A percentile compares a stretch with the other conserved stretches of the same genome.
These are phyloP conservation scores for Nomada lathburiana DNA, from an alignment of 2,888 invertebrate species.

Conservation along the genomic window DNA sequence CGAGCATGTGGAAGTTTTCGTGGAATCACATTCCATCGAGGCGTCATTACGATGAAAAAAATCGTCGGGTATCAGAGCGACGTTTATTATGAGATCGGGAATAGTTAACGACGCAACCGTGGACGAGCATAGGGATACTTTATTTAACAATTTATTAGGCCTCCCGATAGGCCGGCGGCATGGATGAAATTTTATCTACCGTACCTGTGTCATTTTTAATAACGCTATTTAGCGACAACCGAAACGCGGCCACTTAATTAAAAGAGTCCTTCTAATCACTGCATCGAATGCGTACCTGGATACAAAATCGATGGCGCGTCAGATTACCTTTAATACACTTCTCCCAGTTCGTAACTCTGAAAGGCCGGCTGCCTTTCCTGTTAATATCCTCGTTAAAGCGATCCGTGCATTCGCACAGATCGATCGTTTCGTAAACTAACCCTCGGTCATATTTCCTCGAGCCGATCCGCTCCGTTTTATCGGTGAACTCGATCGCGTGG, in stretches of 20 bases:
- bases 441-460: slow-evolving; percentile 62
- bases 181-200: slow-evolving; percentile 2
- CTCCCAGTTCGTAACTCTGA: slow-evolving; percentile 33
- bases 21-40: neutral
- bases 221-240: neutral
- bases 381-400: slow-evolving; percentile 60
- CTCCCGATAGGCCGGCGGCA: neutral
- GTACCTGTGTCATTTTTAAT: neutral
- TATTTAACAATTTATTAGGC: slow-evolving; percentile 11
- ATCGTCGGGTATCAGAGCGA: neutral
- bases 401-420: slow-evolving; percentile 35
- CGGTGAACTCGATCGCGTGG: slow-evolving; percentile 58
- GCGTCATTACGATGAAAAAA: neutral
- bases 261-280: neutral
- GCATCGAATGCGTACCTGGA: neutral
- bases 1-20: slow-evolving; percentile 5
- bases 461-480: slow-evolving; percentile 44
- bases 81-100: slow-evolving; percentile 25
- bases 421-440: slow-evolving; percentile 69
- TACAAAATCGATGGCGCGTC: neutral
- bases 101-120: slow-evolving; percentile 2
- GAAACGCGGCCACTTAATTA: slow-evolving; percentile 6
- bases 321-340: slow-evolving; percentile 21
- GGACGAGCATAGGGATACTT: neutral
- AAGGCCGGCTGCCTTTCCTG: slow-evolving; percentile 34